Evolutionary conservation across 1,140 invertebrate genomes (phyloP), one percentile per base, ranked within the genome.

Genomic region (Plodia interpunctella): DNA sequence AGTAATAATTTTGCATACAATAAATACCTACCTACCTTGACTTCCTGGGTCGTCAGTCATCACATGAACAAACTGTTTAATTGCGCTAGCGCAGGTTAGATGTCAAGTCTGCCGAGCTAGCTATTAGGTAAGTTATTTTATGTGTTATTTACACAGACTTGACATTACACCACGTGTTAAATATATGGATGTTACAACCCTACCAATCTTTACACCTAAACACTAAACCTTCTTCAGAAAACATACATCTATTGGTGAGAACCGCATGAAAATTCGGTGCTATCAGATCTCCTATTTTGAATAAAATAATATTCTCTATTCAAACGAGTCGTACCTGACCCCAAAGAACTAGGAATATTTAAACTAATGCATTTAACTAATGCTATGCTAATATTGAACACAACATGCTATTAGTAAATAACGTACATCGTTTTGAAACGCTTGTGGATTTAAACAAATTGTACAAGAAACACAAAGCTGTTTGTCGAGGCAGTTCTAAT

Each of bases 341-440:
- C 15, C n/a, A 44, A 44, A 44, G n/a, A 5, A 4, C 13, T 15
- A 0, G 10, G 38, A 44, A 44, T 44, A 44, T 44, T 44, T 17
- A 44, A 44, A 17, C 38, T 17, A 44, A 44, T 44, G 15, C 38
- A 44, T 44, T 44, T 44, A 15, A 44, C 38, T 25, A 51, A 25
- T 53, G 21, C 19, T 53, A 53, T 53, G 51, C 51, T 25, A 53
- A 53, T 53, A 53, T 25, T 25, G 6, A 53, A 53, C 13, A n/a
- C 11, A 21, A 53, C 25, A 25, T 13, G 17, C 20, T 10, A 13
- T 25, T 53, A 25, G 18, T 21, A 21, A 25, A 25, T 28, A 53
- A 53, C 2, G 13, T 15, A 44, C 38, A 10, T 44, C 13, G n/a
- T 17, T 44, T 44, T 44, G 15, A 15, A 44, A 44, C 38, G 15